Evolutionary conservation across 2,113 vertebrate species (phyloP).

Genomic region (Urocolius indicus): DNA sequence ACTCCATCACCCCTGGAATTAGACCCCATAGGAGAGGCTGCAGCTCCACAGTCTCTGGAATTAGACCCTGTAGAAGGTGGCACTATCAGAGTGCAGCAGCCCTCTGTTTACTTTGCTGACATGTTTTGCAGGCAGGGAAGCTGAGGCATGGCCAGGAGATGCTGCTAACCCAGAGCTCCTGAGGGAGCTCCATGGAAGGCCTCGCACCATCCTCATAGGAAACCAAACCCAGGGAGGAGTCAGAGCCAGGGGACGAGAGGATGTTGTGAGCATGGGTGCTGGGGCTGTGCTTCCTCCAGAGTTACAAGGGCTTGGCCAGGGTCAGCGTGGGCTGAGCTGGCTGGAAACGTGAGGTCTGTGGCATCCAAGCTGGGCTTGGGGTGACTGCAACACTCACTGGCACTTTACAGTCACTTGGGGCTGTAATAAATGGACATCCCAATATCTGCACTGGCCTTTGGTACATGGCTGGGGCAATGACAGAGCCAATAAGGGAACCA

Average conservation of each 20-base stretch:
- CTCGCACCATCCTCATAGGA: background rate
- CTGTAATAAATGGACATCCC: background rate
- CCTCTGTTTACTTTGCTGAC: fast-evolving
- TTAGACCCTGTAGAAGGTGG: background rate
- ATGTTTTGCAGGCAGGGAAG: background rate
- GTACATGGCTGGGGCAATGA: background rate
- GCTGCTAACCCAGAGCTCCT: background rate
- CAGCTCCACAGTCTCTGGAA: background rate
- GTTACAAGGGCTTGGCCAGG: fast-evolving
- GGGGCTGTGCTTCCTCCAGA: background rate
- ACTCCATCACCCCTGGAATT: background rate
- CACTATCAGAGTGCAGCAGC: background rate
- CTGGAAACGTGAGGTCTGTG: background rate
- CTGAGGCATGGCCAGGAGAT: background rate
- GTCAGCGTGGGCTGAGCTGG: background rate
- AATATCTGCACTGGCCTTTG: background rate
- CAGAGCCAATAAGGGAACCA: background rate
- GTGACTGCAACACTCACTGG: fast-evolving
- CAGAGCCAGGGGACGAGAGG: background rate
- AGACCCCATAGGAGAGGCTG: background rate
- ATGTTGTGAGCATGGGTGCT: background rate
- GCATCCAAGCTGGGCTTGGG: background rate
- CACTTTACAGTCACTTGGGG: background rate
- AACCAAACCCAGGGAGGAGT: background rate
- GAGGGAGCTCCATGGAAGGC: background rate